phyloP scores from a whole-genome alignment of 2,113 vertebrate genomes.

The Gopherus evgoodei region DNA sequence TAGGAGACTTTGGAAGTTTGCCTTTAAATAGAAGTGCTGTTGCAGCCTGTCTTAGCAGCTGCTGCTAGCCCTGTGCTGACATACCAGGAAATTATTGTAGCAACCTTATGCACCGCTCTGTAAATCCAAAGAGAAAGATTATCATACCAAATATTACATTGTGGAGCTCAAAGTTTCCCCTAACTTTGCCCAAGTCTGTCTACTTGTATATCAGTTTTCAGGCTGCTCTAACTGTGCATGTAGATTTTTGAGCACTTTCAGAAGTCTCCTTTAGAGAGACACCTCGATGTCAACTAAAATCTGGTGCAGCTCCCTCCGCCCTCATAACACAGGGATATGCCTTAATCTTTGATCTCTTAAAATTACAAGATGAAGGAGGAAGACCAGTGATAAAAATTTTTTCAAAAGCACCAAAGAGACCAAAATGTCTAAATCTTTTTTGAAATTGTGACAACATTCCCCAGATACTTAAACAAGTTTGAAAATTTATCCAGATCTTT shows the following conservation, averaged over 20 bases:
- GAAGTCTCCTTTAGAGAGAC: neutral
- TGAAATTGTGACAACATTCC: slow-evolving; percentile 38
- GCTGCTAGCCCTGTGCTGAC: neutral
- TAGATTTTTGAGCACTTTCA: neutral
- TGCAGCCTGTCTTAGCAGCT: neutral
- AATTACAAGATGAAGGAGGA: slow-evolving; percentile 58
- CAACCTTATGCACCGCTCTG: neutral
- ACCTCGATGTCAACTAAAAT: neutral
- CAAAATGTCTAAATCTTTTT: slow-evolving; percentile 22
- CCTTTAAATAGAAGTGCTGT: neutral
- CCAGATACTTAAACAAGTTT: slow-evolving; percentile 41
- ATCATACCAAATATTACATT: neutral
- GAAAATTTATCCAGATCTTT: slow-evolving; percentile 28
- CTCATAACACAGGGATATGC: slow-evolving; percentile 27
- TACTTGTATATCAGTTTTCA: neutral
- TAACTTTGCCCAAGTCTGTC: neutral
- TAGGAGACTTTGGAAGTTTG: neutral
- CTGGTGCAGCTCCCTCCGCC: neutral
- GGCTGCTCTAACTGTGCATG: neutral
- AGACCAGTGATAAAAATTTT: slow-evolving; percentile 15
- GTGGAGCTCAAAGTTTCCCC: neutral
- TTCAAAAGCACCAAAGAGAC: slow-evolving; percentile 36
- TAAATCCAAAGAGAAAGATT: neutral
- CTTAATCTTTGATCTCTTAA: slow-evolving; percentile 65
- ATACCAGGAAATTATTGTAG: neutral